Evolutionary conservation across 2,113 vertebrate species (phyloP), one percentile per base, ranked within the genome.

Genomic region (Oryzias melastigma): DNA sequence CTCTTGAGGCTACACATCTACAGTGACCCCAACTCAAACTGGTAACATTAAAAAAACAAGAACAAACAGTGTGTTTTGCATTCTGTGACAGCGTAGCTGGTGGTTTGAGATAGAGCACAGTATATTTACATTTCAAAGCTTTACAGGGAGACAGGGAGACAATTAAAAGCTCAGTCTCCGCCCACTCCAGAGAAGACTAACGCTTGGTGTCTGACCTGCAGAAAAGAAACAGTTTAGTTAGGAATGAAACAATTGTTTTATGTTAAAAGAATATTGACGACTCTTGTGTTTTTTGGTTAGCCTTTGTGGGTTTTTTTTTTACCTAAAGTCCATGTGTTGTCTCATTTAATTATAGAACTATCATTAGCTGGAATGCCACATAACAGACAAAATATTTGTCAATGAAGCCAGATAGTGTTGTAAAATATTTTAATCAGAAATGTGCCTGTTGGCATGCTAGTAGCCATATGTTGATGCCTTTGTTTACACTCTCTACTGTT

Each of bases 91-190:
- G 35, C 54, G 59, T 62, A 58, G 66, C 58, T 75, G 50, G 25
- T 42, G 40, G 52, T 43, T 78, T 66, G 65, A 44, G 70, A 84
- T 63, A 72, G 47, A 61, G 73, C 8, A 20, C n/a, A 12, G 24
- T 5, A 5, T 58, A 85, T 89, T 89, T 85, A 72, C 87, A 88
- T 85, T 84, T 88, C 81, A 89, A 86, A 88, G 81, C 62, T 59
- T 79, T 46, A 68, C 64, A 59, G 63, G 78, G 55, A 63, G 65
- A 44, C 29, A 52, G 68, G 68, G 53, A 61, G 78, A 83, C 85
- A 81, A 86, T 87, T 86, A 86, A 78, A 67, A 62, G 48, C 56
- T 43, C 59, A 52, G 10, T 75, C 82, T 83, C 74, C 83, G 18
- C 83, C 75, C 77, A 68, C 57, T 52, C 64, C 25, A 49, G 61